A percentile compares a stretch with the other conserved stretches of the same genome.
Conservation (phyloP, 1,140 invertebrate genomes). For the Solenopsis invicta region DNA sequence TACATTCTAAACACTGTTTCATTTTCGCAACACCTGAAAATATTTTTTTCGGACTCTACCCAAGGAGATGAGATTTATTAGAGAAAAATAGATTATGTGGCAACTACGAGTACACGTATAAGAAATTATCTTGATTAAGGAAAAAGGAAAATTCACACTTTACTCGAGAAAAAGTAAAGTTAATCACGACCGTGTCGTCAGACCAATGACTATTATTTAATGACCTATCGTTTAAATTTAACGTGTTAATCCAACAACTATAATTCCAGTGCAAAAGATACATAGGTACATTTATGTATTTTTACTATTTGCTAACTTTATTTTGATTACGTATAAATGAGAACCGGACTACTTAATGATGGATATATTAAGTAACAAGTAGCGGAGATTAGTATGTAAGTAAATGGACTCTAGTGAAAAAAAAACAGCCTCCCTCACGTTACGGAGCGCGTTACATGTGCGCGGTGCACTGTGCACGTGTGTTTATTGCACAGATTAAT, state of each 20-base stretch:
- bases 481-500: conserved; percentile 78
- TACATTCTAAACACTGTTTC: conserved; percentile 20
- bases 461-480: conserved; percentile 59
- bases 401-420: conserved; percentile 78
- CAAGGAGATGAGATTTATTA: conserved; percentile 70
- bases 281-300: conserved; percentile 79
- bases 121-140: conserved; percentile 66
- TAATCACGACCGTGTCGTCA: conserved; percentile 81
- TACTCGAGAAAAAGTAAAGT: conserved; percentile 68
- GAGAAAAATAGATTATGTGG: conserved; percentile 61
- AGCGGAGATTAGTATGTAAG: conserved; percentile 69
- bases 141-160: conserved; percentile 58
- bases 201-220: conserved; percentile 86
- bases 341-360: conserved; percentile 82
- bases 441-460: conserved; percentile 54
- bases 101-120: conserved; percentile 63
- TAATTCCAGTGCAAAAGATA: conserved; percentile 76
- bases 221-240: conserved; percentile 78
- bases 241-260: conserved; percentile 76
- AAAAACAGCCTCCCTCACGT: conserved; percentile 68
- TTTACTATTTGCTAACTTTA: conserved; percentile 81
- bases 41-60: conserved; percentile 67
- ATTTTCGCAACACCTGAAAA: conserved; percentile 17
- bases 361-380: conserved; percentile 63
- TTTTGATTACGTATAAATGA: conserved; percentile 81